Conservation (phyloP, 2,888 invertebrate genomes). For the Pediacus dermestoides region DNA sequence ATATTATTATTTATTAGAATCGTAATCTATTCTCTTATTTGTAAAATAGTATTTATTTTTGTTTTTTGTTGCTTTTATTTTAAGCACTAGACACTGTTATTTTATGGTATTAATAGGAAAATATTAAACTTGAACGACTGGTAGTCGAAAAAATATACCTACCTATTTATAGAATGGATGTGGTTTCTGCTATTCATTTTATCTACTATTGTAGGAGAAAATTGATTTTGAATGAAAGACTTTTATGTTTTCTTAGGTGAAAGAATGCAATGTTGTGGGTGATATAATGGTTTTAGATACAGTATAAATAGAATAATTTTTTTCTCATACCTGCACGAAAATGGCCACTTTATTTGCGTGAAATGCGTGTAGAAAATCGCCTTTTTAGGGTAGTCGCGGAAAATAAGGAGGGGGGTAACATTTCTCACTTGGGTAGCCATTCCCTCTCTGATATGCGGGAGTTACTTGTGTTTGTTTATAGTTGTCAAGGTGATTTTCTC, state of each 20-base stretch:
- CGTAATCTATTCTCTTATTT: no score
- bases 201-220: no score
- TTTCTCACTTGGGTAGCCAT: no score
- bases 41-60: neutral
- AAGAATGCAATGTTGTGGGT: conserved; percentile 1
- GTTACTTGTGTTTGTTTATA: no score
- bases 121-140: conserved; percentile 1
- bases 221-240: conserved; percentile 2
- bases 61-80: neutral
- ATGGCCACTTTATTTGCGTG: no score
- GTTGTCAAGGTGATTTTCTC: no score
- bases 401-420: no score
- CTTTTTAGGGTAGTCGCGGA: no score
- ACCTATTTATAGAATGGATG: conserved; percentile 1
- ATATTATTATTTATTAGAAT: no score
- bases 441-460: no score
- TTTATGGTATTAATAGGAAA: conserved; percentile 1
- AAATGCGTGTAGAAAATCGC: no score
- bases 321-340: no score
- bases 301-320: conserved; percentile 64
- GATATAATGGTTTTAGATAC: neutral
- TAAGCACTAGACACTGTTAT: neutral
- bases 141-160: neutral
- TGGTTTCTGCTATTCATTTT: neutral
- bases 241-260: neutral